Evolutionary conservation across 1,140 invertebrate species (phyloP), one percentile per base, ranked within the genome.

Genomic region (Myzus persicae): DNA sequence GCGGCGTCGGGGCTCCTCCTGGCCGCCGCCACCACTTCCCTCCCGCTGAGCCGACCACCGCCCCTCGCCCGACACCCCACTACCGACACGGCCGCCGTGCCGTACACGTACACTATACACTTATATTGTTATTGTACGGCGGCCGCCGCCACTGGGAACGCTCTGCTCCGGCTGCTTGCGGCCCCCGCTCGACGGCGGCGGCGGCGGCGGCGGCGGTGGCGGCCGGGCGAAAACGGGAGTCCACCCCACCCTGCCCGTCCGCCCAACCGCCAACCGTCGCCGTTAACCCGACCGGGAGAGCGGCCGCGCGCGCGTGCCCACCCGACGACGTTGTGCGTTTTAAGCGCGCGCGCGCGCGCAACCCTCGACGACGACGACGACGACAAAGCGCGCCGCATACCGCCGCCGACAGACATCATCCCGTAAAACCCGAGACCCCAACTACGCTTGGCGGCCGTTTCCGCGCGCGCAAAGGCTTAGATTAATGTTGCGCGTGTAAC

Each of bases 1-100:
- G 91, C 91, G 91, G 91, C 26, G 90, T 36, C 67, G 54, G 40
- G 11, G 31, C 90, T 91, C 90, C 90, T 46, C 90, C 90, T 46
- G 22, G 85, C 14, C 85, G 6, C 31, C 46, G 38, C 40, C 36
- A 8, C 67, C 59, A 6, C 31, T 67, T 67, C 31, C 59, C 59
- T 67, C 59, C 59, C 59, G n/a, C 59, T n/a, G 59, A n/a, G 59
- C 59, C 59, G n/a, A 51, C 88, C 40, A 2, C 54, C 38, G 22
- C 67, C 90, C 91, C 59, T 67, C 44, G 9, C 42, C 24, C 76
- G 20, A 81, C 31, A 67, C 81, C 36, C 67, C 42, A 1, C 44
- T n/a, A n/a, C 36, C 42, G n/a, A n/a, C 8, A 14, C 87, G 7
- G 42, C 90, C 26, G 51, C 36, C 36, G n/a, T 38, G 42, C 44